Percentiles rank a stretch among this genome's conserved stretches.
Conservation (phyloP, 2,888 invertebrate species). For the Altica lythri region DNA sequence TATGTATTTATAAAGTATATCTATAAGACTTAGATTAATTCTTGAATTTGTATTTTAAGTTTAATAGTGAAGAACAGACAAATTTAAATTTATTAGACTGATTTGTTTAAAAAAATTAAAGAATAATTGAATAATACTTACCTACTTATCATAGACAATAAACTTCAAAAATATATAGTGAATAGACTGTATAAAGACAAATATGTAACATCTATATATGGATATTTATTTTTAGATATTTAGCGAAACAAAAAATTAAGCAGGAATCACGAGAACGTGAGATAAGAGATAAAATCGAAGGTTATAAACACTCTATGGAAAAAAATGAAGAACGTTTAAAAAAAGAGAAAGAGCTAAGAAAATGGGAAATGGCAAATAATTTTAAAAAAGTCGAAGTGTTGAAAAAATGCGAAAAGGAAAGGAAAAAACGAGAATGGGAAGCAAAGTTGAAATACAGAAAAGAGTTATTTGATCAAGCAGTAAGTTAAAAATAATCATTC, state of each 20-base stretch:
- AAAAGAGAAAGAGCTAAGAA: slow-evolving; percentile 57
- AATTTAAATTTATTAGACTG: too few relatives aligned
- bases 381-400: slow-evolving; percentile 61
- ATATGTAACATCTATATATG: too few relatives aligned
- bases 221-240: slow-evolving; percentile 34
- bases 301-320: slow-evolving; percentile 49
- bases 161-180: too few relatives aligned
- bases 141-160: too few relatives aligned
- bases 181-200: too few relatives aligned
- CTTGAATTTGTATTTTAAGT: too few relatives aligned
- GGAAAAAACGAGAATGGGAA: slow-evolving; percentile 53
- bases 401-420: slow-evolving; percentile 57
- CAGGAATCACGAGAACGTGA: not conserved
- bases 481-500: slow-evolving; percentile 42
- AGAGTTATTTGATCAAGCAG: slow-evolving; percentile 60
- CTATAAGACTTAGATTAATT: too few relatives aligned
- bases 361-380: slow-evolving; percentile 65
- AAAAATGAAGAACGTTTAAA: slow-evolving; percentile 50
- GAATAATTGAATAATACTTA: too few relatives aligned
- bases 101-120: too few relatives aligned
- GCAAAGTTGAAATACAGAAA: too few relatives aligned
- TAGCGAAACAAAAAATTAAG: slow-evolving; percentile 46
- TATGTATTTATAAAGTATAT: too few relatives aligned
- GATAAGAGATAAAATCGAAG: slow-evolving; percentile 42
- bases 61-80: too few relatives aligned